These are phyloP conservation scores for Polyodon spathula DNA, from an alignment of 2,113 vertebrate species.

Conservation along the genomic window DNA sequence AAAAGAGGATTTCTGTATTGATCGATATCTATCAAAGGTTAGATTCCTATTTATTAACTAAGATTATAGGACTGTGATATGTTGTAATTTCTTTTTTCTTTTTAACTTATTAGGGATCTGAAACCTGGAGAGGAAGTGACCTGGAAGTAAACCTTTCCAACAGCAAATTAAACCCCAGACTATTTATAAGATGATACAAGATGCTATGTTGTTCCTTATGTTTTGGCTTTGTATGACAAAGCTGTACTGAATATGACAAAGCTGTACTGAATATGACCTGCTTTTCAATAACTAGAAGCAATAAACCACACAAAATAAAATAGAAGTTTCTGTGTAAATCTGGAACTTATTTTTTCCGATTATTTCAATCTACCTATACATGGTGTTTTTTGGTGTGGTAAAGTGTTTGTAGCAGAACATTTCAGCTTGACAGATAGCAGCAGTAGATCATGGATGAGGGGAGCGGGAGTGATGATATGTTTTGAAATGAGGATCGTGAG, in stretches of 20 bases:
- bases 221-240: background rate
- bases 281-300: background rate
- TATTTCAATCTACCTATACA: too few relatives aligned
- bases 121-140: constrained; percentile 77
- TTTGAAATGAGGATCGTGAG: too few relatives aligned
- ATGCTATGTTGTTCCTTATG: background rate
- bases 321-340: too few relatives aligned
- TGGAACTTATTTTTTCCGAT: too few relatives aligned
- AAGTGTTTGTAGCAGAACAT: too few relatives aligned
- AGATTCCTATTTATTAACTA: background rate
- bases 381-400: too few relatives aligned
- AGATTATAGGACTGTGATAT: background rate
- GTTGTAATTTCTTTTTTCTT: constrained; percentile 12
- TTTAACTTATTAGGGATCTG: constrained; percentile 61
- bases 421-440: too few relatives aligned
- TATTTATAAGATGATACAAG: constrained; percentile 10
- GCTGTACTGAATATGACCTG: background rate
- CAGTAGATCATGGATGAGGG: too few relatives aligned
- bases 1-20: too few relatives aligned
- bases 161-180: constrained; percentile 4
- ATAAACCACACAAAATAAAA: too few relatives aligned
- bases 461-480: too few relatives aligned
- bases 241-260: background rate
- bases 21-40: too few relatives aligned
- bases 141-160: constrained; percentile 68